These are phyloP conservation scores for Hydrotaea diabolus DNA, from an alignment of 2,888 invertebrate genomes.

Conservation along the genomic window DNA sequence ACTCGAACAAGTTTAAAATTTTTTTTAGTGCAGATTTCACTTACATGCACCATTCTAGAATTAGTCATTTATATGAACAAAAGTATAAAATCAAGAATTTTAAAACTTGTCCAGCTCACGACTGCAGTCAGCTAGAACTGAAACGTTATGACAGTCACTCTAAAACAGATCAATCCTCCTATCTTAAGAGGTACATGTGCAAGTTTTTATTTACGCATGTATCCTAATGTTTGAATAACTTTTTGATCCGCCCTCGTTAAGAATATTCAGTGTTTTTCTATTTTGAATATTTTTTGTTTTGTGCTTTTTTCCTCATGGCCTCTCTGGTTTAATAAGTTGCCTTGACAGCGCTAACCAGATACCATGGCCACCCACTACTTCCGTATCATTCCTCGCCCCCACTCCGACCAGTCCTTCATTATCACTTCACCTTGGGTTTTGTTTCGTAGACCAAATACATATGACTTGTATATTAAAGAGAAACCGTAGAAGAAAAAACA, in stretches of 20 bases:
- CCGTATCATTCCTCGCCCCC: background rate
- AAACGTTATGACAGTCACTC: too few species aligned
- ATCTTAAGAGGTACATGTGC: too few species aligned
- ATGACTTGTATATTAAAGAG: background rate
- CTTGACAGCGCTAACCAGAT: background rate
- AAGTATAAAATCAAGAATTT: too few species aligned
- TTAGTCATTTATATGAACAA: too few species aligned
- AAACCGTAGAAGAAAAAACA: background rate
- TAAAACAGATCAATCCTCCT: too few species aligned
- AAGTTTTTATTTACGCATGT: too few species aligned
- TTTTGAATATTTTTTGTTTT: constrained; percentile 6
- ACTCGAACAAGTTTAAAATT: too few species aligned
- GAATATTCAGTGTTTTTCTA: background rate
- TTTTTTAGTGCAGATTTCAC: too few species aligned
- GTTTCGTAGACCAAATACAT: background rate
- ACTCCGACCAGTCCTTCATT: background rate
- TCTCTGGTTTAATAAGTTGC: background rate
- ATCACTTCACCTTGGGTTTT: constrained; percentile 1
- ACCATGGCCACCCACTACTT: background rate
- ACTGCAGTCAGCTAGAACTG: too few species aligned
- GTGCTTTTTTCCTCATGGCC: constrained; percentile 1
- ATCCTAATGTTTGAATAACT: too few species aligned
- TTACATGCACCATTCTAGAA: too few species aligned
- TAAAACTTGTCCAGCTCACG: too few species aligned
- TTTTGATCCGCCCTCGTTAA: background rate